These are phyloP conservation scores for Agelastica alni DNA, from an alignment of 2,888 invertebrate genomes.

Conservation along the genomic window DNA sequence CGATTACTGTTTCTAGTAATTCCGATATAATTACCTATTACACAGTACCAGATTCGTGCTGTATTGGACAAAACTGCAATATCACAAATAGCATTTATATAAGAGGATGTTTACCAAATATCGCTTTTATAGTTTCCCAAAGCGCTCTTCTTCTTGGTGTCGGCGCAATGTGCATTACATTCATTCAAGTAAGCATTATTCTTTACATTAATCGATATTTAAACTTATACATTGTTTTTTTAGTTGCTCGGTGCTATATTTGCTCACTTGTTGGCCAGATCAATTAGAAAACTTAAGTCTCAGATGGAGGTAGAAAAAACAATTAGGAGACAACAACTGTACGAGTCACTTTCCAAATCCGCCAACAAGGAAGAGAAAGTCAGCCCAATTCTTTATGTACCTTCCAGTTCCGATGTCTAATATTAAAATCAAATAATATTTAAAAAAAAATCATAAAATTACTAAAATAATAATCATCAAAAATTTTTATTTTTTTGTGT, in stretches of 20 bases:
- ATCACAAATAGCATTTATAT: constrained; percentile 25
- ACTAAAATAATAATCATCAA: too few relatives aligned
- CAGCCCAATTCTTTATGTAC: constrained; percentile 47
- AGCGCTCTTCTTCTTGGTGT: constrained; percentile 72
- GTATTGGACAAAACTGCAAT: constrained; percentile 27
- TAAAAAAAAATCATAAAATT: too few relatives aligned
- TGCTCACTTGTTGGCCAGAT: constrained; percentile 85
- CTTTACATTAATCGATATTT: constrained; percentile 9
- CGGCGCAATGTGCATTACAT: constrained; percentile 77
- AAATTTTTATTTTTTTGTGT: too few relatives aligned
- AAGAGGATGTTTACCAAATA: constrained; percentile 38
- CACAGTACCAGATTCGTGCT: constrained; percentile 39
- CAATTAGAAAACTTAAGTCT: constrained; percentile 78
- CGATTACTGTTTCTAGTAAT: background rate
- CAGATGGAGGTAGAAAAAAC: constrained; percentile 72
- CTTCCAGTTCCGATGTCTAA: constrained; percentile 39
- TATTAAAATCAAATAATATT: too few relatives aligned
- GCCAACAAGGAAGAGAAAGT: constrained; percentile 42
- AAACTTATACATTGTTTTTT: constrained; percentile 43
- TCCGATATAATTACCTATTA: constrained; percentile 4
- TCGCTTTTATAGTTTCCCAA: constrained; percentile 43
- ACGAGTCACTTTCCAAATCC: constrained; percentile 45
- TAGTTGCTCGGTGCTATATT: constrained; percentile 86
- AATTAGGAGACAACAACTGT: constrained; percentile 65
- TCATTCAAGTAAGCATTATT: constrained; percentile 67